phyloP scores from a whole-genome alignment of 2,113 vertebrate species.

The Hydrolagus affinis region DNA sequence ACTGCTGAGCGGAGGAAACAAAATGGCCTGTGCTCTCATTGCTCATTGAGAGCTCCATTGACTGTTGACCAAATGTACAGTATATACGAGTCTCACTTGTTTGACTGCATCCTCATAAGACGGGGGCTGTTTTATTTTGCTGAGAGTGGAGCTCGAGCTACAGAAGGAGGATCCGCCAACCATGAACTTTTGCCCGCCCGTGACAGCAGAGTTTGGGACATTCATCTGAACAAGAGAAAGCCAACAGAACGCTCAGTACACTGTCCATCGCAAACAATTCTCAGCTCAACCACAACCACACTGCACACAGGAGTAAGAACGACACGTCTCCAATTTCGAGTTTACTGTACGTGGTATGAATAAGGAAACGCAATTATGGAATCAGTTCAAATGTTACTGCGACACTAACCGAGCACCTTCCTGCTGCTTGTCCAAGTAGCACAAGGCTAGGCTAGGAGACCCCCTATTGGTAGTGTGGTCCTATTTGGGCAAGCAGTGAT shows the following conservation, averaged over 20 bases:
- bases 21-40: too few species aligned
- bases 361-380: neutral
- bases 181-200: slow-evolving; percentile 73
- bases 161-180: slow-evolving; percentile 68
- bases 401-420: too few species aligned
- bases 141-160: slow-evolving; percentile 70
- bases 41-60: neutral
- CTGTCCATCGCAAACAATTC: neutral
- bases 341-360: neutral
- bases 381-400: too few species aligned
- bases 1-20: too few species aligned
- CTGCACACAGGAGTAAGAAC: neutral
- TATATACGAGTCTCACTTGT: slow-evolving; percentile 66
- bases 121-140: slow-evolving; percentile 79
- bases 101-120: slow-evolving; percentile 90
- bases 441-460: too few species aligned
- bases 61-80: slow-evolving; percentile 21
- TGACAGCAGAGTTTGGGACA: slow-evolving; percentile 62
- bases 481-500: too few species aligned
- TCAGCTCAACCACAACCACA: neutral
- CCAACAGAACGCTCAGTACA: slow-evolving; percentile 36
- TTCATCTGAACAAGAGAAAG: slow-evolving; percentile 70
- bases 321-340: too few species aligned
- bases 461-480: too few species aligned
- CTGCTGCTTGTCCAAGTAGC: too few species aligned